These are phyloP conservation scores for Lytechinus variegatus DNA, from an alignment of 35 echinoderm and acorn worm genomes.

Conservation along the genomic window DNA sequence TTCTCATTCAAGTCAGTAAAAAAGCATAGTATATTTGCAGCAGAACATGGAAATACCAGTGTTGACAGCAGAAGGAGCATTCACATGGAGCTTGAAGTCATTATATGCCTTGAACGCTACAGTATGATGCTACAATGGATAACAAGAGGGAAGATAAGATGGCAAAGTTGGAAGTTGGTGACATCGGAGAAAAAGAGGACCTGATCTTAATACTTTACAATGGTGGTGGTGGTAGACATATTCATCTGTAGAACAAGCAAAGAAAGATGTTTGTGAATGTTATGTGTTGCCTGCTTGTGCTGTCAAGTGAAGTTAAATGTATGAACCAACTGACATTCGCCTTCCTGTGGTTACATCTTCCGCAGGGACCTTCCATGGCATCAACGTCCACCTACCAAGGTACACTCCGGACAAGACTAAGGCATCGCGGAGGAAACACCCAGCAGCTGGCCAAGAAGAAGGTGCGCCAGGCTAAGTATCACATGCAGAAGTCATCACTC, in stretches of 20 bases:
- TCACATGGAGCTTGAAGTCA: no score
- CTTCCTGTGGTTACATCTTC: constrained; percentile 2
- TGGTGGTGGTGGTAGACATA: neutral
- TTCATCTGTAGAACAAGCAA: neutral
- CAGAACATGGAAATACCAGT: no score
- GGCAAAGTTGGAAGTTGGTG: neutral
- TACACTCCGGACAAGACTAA: neutral
- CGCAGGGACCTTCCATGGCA: neutral
- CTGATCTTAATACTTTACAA: neutral
- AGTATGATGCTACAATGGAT: no score
- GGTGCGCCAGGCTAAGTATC: constrained; percentile 78
- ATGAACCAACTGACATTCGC: neutral
- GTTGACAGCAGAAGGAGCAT: no score
- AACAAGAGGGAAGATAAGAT: neutral
- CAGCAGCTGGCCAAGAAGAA: constrained; percentile 81
- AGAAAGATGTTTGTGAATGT: neutral
- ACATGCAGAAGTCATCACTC: constrained; percentile 49
- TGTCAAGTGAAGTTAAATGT: neutral
- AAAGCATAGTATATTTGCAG: no score
- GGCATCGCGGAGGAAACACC: neutral
- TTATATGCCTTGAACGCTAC: no score
- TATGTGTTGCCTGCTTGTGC: no score
- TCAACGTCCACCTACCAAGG: constrained; percentile 3
- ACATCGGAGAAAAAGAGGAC: neutral
- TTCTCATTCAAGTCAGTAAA: no score